phyloP scores from a whole-genome alignment of 2,888 invertebrate genomes.

The Protophormia terraenovae region DNA sequence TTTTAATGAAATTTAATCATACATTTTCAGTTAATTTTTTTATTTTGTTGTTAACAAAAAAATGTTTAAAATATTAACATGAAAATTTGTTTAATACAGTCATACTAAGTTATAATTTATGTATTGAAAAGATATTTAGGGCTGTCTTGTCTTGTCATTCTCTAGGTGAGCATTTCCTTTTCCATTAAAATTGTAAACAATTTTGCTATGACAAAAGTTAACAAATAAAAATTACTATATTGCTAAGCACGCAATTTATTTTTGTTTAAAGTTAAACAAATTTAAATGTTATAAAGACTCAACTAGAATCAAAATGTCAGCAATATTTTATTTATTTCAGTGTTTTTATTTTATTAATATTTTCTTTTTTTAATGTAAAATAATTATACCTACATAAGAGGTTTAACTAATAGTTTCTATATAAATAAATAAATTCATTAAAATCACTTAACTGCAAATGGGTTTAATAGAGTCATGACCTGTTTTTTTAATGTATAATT shows the following conservation, averaged over 20 bases:
- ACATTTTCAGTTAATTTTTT: background rate
- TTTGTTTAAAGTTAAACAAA: background rate
- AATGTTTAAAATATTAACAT: background rate
- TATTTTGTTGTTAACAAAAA: background rate
- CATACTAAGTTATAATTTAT: conserved; percentile 21
- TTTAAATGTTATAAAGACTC: too few species aligned
- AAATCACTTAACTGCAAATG: too few species aligned
- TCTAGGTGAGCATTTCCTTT: conserved; percentile 53
- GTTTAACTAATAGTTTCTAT: too few species aligned
- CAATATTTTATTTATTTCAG: too few species aligned
- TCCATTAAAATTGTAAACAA: conserved; percentile 22
- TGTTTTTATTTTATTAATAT: too few species aligned
- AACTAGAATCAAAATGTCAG: conserved; percentile 38
- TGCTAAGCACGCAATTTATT: conserved; percentile 50
- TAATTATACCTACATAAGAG: background rate
- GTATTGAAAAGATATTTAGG: too few species aligned
- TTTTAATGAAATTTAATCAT: conserved; percentile 30
- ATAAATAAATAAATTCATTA: too few species aligned
- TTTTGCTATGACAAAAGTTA: conserved; percentile 27
- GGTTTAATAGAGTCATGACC: too few species aligned
- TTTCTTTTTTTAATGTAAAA: conserved; percentile 6
- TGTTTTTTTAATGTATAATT: too few species aligned
- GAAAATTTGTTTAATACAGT: background rate
- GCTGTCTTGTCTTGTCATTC: conserved; percentile 48
- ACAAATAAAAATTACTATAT: background rate